A percentile compares a stretch with the other conserved stretches of the same genome.
phyloP scores from a whole-genome alignment of 1,140 invertebrate genomes.

The Mercenaria mercenaria region DNA sequence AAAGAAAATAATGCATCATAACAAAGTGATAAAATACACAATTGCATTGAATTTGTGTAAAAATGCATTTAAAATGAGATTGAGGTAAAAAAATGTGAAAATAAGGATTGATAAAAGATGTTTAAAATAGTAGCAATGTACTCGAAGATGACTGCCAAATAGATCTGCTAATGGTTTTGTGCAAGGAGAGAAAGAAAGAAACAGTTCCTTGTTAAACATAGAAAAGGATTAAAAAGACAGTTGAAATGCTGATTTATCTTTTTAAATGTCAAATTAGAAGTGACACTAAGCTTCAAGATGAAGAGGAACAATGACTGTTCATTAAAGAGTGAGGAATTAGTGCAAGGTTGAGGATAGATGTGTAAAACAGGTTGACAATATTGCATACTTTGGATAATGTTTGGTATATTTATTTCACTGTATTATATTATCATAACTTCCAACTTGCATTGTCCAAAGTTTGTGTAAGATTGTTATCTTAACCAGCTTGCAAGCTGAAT shows the following conservation, averaged over 20 bases:
- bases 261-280: slow-evolving; percentile 6
- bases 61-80: too few species aligned
- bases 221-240: background rate
- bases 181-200: background rate
- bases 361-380: background rate
- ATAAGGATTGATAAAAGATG: too few species aligned
- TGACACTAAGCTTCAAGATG: background rate
- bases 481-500: background rate
- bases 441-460: slow-evolving; percentile 24
- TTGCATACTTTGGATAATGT: background rate
- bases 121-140: too few species aligned
- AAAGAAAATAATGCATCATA: background rate
- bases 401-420: slow-evolving; percentile 34
- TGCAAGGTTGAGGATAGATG: too few species aligned
- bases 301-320: too few species aligned
- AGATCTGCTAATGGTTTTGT: background rate
- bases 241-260: background rate
- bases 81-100: too few species aligned
- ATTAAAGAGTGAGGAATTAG: too few species aligned
- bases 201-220: background rate
- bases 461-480: background rate
- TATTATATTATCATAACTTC: background rate
- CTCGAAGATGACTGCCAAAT: background rate
- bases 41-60: too few species aligned
- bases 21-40: too few species aligned